These are phyloP conservation scores for Candidula unifasciata DNA, from an alignment of 2,888 invertebrate species.

Conservation along the genomic window DNA sequence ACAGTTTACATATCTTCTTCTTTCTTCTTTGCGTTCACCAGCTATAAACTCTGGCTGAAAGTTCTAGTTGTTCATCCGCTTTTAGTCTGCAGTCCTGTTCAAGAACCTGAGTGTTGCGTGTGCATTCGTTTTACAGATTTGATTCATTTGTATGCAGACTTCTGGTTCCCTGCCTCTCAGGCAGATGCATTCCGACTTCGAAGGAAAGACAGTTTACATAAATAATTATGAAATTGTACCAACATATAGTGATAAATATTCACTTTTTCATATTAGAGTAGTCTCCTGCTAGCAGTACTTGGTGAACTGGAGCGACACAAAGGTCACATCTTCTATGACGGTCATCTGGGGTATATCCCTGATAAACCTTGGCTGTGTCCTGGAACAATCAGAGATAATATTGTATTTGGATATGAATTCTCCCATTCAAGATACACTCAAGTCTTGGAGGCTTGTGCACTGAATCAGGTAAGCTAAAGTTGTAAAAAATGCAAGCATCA, in stretches of 20 bases:
- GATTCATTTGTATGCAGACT: no score
- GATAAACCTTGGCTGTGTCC: conserved; percentile 64
- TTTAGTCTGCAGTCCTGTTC: no score
- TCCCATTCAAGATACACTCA: conserved; percentile 60
- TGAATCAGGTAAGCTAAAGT: conserved; percentile 58
- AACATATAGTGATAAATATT: neutral
- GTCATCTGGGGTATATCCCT: conserved; percentile 60
- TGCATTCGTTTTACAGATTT: no score
- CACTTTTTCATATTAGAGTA: conserved; percentile 57
- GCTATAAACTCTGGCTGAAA: no score
- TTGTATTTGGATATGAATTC: conserved; percentile 63
- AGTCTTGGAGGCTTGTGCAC: conserved; percentile 62
- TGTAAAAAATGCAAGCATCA: neutral
- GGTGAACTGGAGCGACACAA: conserved; percentile 63
- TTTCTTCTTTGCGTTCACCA: no score
- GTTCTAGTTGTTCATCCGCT: no score
- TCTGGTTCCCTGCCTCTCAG: no score
- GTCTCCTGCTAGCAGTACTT: conserved; percentile 61
- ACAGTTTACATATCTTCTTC: no score
- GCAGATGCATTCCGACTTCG: no score
- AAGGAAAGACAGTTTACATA: no score
- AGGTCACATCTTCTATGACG: conserved; percentile 60
- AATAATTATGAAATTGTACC: no score
- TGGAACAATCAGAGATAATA: conserved; percentile 65
- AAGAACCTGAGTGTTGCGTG: no score